Evolutionary conservation across 2,888 invertebrate genomes (phyloP), one percentile per base, ranked within the genome.

Genomic region (Acheta domesticus): DNA sequence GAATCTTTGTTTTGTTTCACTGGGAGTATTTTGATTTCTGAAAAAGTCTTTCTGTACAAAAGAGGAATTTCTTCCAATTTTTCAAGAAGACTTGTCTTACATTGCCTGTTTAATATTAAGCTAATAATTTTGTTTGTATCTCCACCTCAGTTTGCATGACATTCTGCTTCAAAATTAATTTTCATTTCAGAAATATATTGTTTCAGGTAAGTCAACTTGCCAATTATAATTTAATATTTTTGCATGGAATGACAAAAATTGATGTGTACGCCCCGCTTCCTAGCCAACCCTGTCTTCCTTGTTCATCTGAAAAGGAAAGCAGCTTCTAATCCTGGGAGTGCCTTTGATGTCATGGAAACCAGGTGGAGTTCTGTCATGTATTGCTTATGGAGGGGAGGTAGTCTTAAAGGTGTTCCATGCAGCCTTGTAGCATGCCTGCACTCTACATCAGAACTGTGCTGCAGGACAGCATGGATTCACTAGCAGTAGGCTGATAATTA

Each of bases 331-430:
- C 20, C n/a, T 49, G 36, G 36, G 36, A 75, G 79, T 76, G 48
- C 77, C 77, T 48, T 74, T 73, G 21, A 74, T 49, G 77, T 16
- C 48, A 12, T 49, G 77, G 77, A 75, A 77, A 79, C 77, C 79
- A 77, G 79, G 77, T 77, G 74, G 79, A 77, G 79, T 75, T 79
- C 79, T 79, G 79, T 79, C 36, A 36, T 20, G 75, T 75, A 78
- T 36, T 62, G 62, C 62, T 62, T 79, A 74, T 78, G 80, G 81
- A 81, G 82, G 82, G 78, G 81, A 80, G 74, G 80, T 81, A 80
- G 82, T 82, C 79, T 82, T 80, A 82, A 82, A 82, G 79, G 82
- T 80, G 79, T 80, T 82, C 82, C 82, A 82, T 81, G 82, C 82
- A 80, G 82, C 82, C 82, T 81, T 81, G 82, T 82, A 78, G 81